Evolutionary conservation across 1,140 invertebrate species (phyloP), one percentile per base, ranked within the genome.

Genomic region (Brachionus asplanchnoidis): DNA sequence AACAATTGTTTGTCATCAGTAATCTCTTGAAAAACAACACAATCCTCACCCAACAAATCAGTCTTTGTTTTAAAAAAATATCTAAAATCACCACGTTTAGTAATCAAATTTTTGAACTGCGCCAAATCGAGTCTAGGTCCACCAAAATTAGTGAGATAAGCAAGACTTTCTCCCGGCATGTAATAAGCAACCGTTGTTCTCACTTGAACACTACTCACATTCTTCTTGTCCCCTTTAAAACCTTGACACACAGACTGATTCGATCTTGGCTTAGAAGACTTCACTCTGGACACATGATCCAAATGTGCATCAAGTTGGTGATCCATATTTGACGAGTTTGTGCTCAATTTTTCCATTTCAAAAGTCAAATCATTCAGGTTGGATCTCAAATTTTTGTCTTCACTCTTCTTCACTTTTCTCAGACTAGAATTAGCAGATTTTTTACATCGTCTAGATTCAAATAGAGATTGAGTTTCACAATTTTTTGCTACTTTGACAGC

Each of bases 61-160:
- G 79, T 82, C 26, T 60, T 82, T 0, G 79, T 82, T 6, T 82
- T 82, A 20, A 82, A 82, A 40, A 82, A 82, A 65, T 82, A 82
- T 65, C 79, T 60, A 14, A 82, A 82, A 23, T 82, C 26, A 1
- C 79, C 79, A 3, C 42, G 7, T 32, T 82, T 82, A 12, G 79
- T 46, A 2, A 82, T 46, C 6, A 82, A 65, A 11, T 60, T 42
- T 68, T 82, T 82, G 26, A 82, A 82, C 8, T 65, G 79, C 0
- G 50, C 7, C 12, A 82, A 44, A 82, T 23, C 17, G 4, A 82
- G 8, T 7, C 4, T 9, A 66, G 0, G 0, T 12, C 23, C 79
- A 68, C n/a, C 46, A 20, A 82, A 82, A 0, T 32, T 42, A 17
- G 79, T 65, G 8, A 82, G 3, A 65, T 82, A 82, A 20, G 79